Evolutionary conservation across 2,888 invertebrate genomes (phyloP).

Genomic region (Tenthredo distinguenda): DNA sequence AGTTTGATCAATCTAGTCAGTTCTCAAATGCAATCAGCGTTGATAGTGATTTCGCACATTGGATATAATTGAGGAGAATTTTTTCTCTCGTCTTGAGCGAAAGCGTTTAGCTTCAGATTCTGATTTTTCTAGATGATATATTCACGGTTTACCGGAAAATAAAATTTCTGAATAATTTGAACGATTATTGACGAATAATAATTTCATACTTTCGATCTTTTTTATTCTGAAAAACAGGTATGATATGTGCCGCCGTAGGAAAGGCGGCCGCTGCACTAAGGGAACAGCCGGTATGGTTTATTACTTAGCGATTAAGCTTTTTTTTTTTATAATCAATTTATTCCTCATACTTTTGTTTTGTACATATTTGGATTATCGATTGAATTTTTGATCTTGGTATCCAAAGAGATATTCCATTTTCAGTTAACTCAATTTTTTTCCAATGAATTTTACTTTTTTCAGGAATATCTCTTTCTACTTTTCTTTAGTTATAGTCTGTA

Average conservation of each 20-base stretch:
- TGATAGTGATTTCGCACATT: background rate
- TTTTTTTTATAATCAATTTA: slow-evolving; percentile 55
- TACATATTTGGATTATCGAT: slow-evolving; percentile 14
- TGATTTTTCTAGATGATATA: background rate
- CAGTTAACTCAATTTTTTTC: background rate
- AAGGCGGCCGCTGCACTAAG: slow-evolving; percentile 98
- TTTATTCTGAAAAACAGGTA: slow-evolving; percentile 86
- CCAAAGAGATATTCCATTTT: background rate
- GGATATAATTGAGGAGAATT: background rate
- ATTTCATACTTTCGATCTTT: slow-evolving; percentile 72
- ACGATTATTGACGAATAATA: slow-evolving; percentile 13
- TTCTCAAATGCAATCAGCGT: background rate
- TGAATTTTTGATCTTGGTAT: slow-evolving; percentile 20
- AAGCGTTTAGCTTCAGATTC: background rate
- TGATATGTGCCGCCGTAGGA: slow-evolving; percentile 98
- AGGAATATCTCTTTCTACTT: slow-evolving; percentile 1
- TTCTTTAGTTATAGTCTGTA: background rate
- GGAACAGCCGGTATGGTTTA: slow-evolving; percentile 96
- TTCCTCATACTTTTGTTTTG: background rate
- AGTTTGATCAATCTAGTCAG: background rate
- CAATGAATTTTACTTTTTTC: background rate
- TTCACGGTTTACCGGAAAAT: background rate
- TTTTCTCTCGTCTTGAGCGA: too few species aligned
- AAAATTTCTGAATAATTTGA: too few species aligned
- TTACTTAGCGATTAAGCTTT: slow-evolving; percentile 74